Evolutionary conservation across 2,888 invertebrate genomes (phyloP).

Genomic region (Tinea semifulvella): DNA sequence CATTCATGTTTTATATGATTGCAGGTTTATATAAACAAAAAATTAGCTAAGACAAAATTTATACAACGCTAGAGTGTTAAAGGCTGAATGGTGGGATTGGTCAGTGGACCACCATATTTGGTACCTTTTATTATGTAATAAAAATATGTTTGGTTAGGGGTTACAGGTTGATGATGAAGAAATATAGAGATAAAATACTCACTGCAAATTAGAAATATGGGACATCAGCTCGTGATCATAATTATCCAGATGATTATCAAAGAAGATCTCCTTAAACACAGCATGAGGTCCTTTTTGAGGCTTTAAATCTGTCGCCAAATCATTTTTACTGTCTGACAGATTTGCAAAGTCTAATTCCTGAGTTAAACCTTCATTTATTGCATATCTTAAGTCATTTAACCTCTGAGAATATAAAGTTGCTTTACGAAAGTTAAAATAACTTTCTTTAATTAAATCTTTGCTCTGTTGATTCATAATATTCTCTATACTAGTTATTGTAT

Average conservation of each 20-base stretch:
- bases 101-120: no score
- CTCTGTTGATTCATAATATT: conserved; percentile 41
- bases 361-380: conserved; percentile 55
- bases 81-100: no score
- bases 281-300: conserved; percentile 47
- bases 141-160: no score
- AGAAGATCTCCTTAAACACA: conserved; percentile 49
- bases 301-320: conserved; percentile 21
- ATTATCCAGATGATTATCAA: conserved; percentile 47
- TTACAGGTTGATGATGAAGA: no score
- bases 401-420: conserved; percentile 55
- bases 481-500: conserved; percentile 38
- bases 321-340: conserved; percentile 12
- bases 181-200: conserved; percentile 31
- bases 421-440: conserved; percentile 58
- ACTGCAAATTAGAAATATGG: conserved; percentile 50
- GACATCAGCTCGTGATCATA: conserved; percentile 52
- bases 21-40: no score
- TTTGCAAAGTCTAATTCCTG: conserved; percentile 44
- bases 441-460: conserved; percentile 50
- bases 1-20: no score
- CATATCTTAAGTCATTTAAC: conserved; percentile 51
- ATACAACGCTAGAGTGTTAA: no score
- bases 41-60: no score
- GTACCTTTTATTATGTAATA: no score